Evolutionary conservation across 1,140 invertebrate species (phyloP), one percentile per base, ranked within the genome.

Genomic region (Dendroctonus valens): DNA sequence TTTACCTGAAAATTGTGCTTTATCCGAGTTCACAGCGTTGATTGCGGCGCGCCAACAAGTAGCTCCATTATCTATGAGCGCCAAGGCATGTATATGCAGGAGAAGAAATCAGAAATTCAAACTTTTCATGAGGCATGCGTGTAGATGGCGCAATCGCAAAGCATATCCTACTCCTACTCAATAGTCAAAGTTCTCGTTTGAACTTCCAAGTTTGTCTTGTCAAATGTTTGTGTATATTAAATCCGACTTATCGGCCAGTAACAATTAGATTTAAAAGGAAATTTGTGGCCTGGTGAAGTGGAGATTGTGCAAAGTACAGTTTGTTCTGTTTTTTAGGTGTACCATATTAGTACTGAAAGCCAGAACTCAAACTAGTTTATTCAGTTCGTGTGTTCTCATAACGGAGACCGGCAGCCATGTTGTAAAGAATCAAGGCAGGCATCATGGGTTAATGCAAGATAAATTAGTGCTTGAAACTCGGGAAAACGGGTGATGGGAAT

Each of bases 391-490:
- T 46, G 63, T 48, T 15, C 15, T 59, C 41, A 74, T 76, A 76
- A 77, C 72, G 72, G 72, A 61, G 62, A 73, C 76, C 76, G 77
- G 76, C 76, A 75, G 77, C 77, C 77, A 79, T 79, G 76, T 79
- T 79, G 75, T 76, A 68, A 71, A 73, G 71, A 70, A 70, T 76
- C 63, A 72, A 71, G 74, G 75, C 76, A 73, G 70, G 75, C 76
- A 78, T 78, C 76, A 79, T 79, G 77, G 76, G 77, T 76, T 78
- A 76, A 73, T 64, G 73, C 67, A 71, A 70, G 64, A 65, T 53
- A 72, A 69, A 65, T 67, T 66, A 70, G 48, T 68, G 59, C 64
- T 52, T 49, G 50, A 65, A 54, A 68, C 72, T 69, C 57, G 50
- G 66, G 64, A 72, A 67, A 73, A 63, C 58, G 15, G 41, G 50